Evolutionary conservation across 2,797 vertebrate species (phyloP).

Genomic region (Gambusia yucatana): DNA sequence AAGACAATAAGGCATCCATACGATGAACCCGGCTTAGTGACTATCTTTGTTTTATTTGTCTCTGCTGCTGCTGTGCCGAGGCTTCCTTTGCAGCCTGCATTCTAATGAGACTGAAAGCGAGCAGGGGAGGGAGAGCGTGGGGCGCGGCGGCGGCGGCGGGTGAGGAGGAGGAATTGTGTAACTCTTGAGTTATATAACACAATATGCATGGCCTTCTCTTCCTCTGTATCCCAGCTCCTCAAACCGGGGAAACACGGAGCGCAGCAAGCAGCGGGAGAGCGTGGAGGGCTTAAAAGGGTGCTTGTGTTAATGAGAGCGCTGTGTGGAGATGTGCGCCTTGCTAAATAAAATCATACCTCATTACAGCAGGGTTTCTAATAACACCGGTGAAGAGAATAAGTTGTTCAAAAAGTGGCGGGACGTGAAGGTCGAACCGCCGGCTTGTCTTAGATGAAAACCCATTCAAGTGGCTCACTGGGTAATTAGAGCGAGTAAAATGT

Average conservation of each 20-base stretch:
- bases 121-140: slow-evolving; percentile 28
- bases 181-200: slow-evolving; percentile 75
- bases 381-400: slow-evolving; percentile 53
- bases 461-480: slow-evolving; percentile 57
- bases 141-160: slow-evolving; percentile 11
- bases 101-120: slow-evolving; percentile 66
- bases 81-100: slow-evolving; percentile 71
- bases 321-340: slow-evolving; percentile 54
- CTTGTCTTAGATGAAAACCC: slow-evolving; percentile 68
- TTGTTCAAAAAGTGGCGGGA: slow-evolving; percentile 60
- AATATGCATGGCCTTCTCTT: slow-evolving; percentile 54
- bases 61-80: slow-evolving; percentile 47
- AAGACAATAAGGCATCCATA: slow-evolving; percentile 21
- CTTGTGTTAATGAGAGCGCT: slow-evolving; percentile 71
- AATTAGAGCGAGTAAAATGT: slow-evolving; percentile 71
- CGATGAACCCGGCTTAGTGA: slow-evolving; percentile 37
- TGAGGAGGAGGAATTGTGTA: slow-evolving; percentile 65
- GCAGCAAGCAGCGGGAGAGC: slow-evolving; percentile 35
- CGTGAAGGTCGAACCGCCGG: slow-evolving; percentile 38
- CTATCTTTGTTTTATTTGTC: slow-evolving; percentile 62
- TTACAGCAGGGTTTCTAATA: slow-evolving; percentile 60
- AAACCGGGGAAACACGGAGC: slow-evolving; percentile 36
- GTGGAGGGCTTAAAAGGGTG: slow-evolving; percentile 52
- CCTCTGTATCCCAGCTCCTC: slow-evolving; percentile 34
- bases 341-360: slow-evolving; percentile 66